Evolutionary conservation across 2,888 invertebrate genomes (phyloP).

Genomic region (Erebia palarica): DNA sequence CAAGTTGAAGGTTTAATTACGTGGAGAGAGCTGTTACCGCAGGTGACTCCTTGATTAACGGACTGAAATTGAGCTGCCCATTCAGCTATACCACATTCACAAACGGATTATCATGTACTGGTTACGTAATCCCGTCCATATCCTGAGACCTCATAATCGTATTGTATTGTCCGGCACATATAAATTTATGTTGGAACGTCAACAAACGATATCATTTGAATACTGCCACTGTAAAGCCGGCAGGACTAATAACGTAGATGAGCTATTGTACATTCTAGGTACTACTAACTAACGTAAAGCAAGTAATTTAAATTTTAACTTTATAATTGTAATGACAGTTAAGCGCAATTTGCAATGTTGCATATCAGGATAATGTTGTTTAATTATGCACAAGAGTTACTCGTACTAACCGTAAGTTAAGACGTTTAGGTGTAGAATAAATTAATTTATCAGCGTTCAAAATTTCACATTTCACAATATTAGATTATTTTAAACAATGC

Average conservation of each 20-base stretch:
- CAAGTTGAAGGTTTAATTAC: slow-evolving; percentile 79
- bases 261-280: neutral
- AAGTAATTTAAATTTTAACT: neutral
- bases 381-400: neutral
- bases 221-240: neutral
- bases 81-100: slow-evolving; percentile 76
- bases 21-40: slow-evolving; percentile 78
- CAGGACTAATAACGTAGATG: neutral
- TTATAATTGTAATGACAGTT: neutral
- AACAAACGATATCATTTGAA: slow-evolving; percentile 12
- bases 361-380: neutral
- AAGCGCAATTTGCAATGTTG: neutral
- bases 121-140: slow-evolving; percentile 48
- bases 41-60: slow-evolving; percentile 81
- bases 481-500: neutral
- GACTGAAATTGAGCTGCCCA: slow-evolving; percentile 77
- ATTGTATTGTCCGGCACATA: slow-evolving; percentile 19
- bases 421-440: neutral
- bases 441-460: neutral
- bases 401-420: too few species aligned
- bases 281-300: neutral
- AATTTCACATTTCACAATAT: neutral
- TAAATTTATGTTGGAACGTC: slow-evolving; percentile 16
- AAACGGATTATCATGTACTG: slow-evolving; percentile 74
- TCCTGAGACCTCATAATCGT: slow-evolving; percentile 32